Percentiles rank a stretch among this genome's conserved stretches.
phyloP scores from a whole-genome alignment of 2,888 invertebrate species.

The Gisinianus flammeolus region DNA sequence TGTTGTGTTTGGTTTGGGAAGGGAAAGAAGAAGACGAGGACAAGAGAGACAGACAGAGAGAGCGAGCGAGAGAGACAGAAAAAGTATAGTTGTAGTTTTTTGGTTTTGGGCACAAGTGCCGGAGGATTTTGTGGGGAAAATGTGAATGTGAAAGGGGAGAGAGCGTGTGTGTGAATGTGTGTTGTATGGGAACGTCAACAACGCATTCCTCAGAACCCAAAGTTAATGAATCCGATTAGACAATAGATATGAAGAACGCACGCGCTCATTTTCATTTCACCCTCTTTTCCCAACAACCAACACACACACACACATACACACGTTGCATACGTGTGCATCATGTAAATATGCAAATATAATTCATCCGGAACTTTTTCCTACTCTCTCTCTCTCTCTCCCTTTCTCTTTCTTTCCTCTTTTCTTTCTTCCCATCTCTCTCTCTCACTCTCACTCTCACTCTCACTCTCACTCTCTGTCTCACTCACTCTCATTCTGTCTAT shows the following conservation, averaged over 20 bases:
- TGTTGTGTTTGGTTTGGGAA: background rate
- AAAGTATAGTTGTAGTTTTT: slow-evolving; percentile 9
- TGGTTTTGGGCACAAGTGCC: slow-evolving; percentile 19
- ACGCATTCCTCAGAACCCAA: slow-evolving; percentile 62
- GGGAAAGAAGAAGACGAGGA: background rate
- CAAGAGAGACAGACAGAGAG: slow-evolving; percentile 22
- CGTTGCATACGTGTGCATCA: slow-evolving; percentile 42
- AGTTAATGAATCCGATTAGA: slow-evolving; percentile 70
- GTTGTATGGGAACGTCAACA: slow-evolving; percentile 53
- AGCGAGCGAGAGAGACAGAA: too few species aligned
- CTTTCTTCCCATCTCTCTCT: slow-evolving; percentile 24
- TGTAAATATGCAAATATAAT: slow-evolving; percentile 44
- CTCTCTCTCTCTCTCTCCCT: slow-evolving; percentile 2
- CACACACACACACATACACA: slow-evolving; percentile 31
- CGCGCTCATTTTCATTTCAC: slow-evolving; percentile 40
- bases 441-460: slow-evolving; percentile 2
- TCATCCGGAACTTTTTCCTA: slow-evolving; percentile 38
- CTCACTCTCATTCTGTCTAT: background rate
- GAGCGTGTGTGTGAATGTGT: slow-evolving; percentile 48
- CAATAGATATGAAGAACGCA: slow-evolving; percentile 58
- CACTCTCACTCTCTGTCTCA: background rate
- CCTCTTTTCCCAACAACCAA: slow-evolving; percentile 17
- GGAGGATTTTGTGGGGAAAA: slow-evolving; percentile 33
- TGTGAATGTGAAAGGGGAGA: slow-evolving; percentile 3
- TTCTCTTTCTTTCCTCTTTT: background rate